Conservation (phyloP, 2,113 vertebrate species). For the Myocastor coypus region DNA sequence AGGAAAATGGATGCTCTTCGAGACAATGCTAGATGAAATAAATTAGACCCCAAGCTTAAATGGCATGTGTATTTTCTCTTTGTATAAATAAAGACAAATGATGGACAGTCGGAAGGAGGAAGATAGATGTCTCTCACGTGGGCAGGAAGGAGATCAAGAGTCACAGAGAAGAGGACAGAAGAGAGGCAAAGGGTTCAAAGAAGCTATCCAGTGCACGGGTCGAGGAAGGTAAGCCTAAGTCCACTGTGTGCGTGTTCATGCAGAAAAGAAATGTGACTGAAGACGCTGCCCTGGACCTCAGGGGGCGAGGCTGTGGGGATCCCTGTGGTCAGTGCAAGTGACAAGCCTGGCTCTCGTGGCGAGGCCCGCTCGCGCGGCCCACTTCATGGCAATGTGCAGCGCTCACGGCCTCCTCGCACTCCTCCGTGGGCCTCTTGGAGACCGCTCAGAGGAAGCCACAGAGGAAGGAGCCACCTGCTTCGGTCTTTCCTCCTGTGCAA, state of each 20-base stretch:
- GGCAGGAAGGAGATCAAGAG: neutral
- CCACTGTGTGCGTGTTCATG: too few species aligned
- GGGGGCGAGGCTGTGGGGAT: neutral
- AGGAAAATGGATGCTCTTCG: neutral
- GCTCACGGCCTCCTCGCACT: neutral
- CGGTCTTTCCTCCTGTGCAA: neutral
- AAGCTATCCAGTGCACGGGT: too few species aligned
- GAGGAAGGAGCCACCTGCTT: neutral
- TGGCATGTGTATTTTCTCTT: neutral
- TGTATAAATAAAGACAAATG: neutral
- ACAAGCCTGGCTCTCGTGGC: neutral
- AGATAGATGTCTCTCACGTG: neutral
- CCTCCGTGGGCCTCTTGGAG: neutral
- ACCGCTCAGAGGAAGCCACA: neutral
- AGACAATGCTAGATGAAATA: neutral
- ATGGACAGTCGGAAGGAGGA: neutral
- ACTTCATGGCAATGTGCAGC: neutral
- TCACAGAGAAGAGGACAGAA: fast-evolving
- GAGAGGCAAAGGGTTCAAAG: neutral
- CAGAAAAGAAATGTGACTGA: neutral
- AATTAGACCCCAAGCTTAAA: neutral
- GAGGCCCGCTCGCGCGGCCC: neutral
- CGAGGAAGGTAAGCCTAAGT: too few species aligned
- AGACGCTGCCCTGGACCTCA: neutral
- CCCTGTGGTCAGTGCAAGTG: neutral